Conservation (phyloP, 2,797 vertebrate genomes). For the Halcyon chelicuti region DNA sequence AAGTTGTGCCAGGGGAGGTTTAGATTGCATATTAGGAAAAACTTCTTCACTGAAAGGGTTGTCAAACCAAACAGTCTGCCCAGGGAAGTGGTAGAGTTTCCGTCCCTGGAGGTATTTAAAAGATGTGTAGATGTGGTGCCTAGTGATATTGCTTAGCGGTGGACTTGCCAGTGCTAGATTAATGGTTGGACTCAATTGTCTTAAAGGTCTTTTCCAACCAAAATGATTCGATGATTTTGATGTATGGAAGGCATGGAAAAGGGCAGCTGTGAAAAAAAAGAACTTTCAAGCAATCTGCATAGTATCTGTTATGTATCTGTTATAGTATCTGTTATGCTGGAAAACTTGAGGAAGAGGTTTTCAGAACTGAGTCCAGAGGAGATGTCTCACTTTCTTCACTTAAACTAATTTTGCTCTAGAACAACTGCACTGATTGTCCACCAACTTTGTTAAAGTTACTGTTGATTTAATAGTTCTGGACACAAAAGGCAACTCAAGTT, state of each 20-base stretch:
- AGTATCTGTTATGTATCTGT: not conserved
- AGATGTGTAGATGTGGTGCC: too few relatives aligned
- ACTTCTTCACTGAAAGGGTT: too few relatives aligned
- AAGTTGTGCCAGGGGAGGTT: too few relatives aligned
- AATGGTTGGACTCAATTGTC: too few relatives aligned
- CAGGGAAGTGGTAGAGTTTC: too few relatives aligned
- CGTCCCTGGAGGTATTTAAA: too few relatives aligned
- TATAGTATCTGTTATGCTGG: not conserved
- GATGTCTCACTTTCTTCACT: not conserved
- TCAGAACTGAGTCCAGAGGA: not conserved
- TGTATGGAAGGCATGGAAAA: not conserved
- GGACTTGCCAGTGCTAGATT: too few relatives aligned
- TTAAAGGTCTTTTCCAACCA: too few relatives aligned
- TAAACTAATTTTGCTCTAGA: not conserved
- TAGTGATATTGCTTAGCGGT: too few relatives aligned
- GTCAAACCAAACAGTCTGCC: too few relatives aligned
- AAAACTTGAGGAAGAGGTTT: not conserved
- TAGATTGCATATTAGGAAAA: too few relatives aligned
- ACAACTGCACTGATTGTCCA: not conserved
- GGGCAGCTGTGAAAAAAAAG: not conserved
- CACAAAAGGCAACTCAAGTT: not conserved
- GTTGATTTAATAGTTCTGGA: constrained; percentile 6
- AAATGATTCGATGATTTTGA: not conserved
- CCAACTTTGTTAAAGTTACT: not conserved
- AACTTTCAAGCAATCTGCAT: not conserved